Evolutionary conservation across 2,888 invertebrate genomes (phyloP).

Genomic region (Lymantria dispar): DNA sequence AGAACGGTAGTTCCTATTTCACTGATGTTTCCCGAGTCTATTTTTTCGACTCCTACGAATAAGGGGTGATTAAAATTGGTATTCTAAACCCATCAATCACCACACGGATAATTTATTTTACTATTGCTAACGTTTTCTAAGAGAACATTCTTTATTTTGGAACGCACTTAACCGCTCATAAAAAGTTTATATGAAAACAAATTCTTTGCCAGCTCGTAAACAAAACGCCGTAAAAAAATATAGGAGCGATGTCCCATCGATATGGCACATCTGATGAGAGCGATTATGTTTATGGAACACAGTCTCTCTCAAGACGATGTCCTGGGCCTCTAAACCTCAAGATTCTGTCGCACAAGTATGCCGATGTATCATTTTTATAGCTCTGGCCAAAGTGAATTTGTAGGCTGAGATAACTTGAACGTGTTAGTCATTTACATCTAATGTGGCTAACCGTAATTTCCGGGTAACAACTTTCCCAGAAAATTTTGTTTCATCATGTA

Average conservation of each 20-base stretch:
- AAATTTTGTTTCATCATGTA: conserved; percentile 21
- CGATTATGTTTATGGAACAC: conserved; percentile 71
- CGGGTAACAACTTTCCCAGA: conserved; percentile 25
- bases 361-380: conserved; percentile 77
- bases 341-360: conserved; percentile 57
- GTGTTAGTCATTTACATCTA: conserved; percentile 70
- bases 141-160: conserved; percentile 38
- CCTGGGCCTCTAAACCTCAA: conserved; percentile 57
- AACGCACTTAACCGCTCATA: conserved; percentile 47
- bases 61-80: too few species aligned
- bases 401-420: conserved; percentile 70
- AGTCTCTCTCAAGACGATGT: conserved; percentile 51
- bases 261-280: conserved; percentile 66
- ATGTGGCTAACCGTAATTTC: conserved; percentile 40
- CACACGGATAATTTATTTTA: too few species aligned
- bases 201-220: conserved; percentile 64
- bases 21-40: too few species aligned
- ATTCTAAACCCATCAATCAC: too few species aligned
- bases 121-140: conserved; percentile 23
- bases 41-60: too few species aligned
- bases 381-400: conserved; percentile 75
- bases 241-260: conserved; percentile 51
- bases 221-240: conserved; percentile 54
- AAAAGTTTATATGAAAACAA: conserved; percentile 59
- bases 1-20: too few species aligned